Base-by-base conservation (phyloP, 2,113 vertebrate species). In the Phylloscopus trochiloides region DNA sequence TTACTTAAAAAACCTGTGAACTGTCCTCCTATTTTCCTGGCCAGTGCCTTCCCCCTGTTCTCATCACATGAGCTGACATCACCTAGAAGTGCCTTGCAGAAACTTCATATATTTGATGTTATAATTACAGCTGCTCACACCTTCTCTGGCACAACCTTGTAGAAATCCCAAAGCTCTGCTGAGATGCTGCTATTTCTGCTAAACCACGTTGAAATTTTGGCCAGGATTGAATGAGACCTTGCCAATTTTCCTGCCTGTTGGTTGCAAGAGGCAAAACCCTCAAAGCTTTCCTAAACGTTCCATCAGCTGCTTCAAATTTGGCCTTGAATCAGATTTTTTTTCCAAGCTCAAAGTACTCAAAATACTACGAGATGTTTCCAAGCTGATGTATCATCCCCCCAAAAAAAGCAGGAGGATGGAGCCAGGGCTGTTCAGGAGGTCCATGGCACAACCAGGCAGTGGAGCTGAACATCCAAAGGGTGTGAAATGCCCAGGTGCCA, bases 51-150 rank as follows among this genome's bases (percentile, higher is more conserved):
- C 42, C 51, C 52, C 24, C 51, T 81, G 26, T 17, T 90, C 88
- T 68, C 43, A 83, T 20, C 51, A 67, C 86, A 63, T 5, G 51
- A 68, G 48, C 79, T 91, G 68, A 86, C 76, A 86, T 38, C 34
- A 74, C 25, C 55, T 10, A 59, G 5, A 88, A 84, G 10, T 16
- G 47, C 42, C 88, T 77, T 63, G 38, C 72, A 75, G 80, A 86
- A 63, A 34, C 59, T 55, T 51, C 22, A 11, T 25, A 5, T 24
- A 71, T 73, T 78, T 86, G 57, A 68, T 78, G 19, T 77, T 81
- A 36, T 9, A 89, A 75, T 86, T 74, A 72, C 77, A 94, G 45
- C 55, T 78, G 76, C 85, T 94, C 77, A 75, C 73, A 91, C 61
- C 25, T 81, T 17, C 38, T 66, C 70, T 87, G 95, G 87, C 84